phyloP scores from a whole-genome alignment of 2,888 invertebrate species.

The Isotomurus palustris region DNA sequence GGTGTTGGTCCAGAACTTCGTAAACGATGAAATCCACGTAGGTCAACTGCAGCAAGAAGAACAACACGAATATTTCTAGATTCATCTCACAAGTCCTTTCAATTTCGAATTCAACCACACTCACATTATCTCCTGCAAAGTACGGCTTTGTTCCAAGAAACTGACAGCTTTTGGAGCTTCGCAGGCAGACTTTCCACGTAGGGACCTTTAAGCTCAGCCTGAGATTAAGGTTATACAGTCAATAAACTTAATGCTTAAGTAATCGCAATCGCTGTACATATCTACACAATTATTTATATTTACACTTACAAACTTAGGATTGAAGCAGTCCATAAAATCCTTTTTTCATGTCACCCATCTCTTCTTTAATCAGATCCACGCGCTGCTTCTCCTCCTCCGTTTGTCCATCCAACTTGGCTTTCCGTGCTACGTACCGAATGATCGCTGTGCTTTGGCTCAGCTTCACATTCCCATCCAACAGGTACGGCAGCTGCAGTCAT shows the following conservation, averaged over 20 bases:
- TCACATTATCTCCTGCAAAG: conserved; percentile 51
- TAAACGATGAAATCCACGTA: conserved; percentile 52
- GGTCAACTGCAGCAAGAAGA: conserved; percentile 49
- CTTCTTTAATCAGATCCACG: conserved; percentile 50
- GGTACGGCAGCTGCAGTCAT: conserved; percentile 54
- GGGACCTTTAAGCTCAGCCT: conserved; percentile 50
- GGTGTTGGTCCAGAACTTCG: conserved; percentile 51
- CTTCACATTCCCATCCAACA: conserved; percentile 52
- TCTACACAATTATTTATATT: too few relatives aligned
- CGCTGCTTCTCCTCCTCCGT: conserved; percentile 49
- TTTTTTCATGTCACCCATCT: conserved; percentile 51
- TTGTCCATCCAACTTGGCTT: conserved; percentile 51
- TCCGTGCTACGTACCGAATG: conserved; percentile 51
- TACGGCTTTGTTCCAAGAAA: conserved; percentile 50
- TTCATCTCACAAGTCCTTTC: too few relatives aligned
- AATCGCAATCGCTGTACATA: not conserved
- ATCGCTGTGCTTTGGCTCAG: conserved; percentile 52
- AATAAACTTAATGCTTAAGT: too few relatives aligned
- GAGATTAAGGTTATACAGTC: conserved; percentile 16
- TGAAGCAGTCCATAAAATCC: conserved; percentile 49
- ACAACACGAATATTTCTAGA: too few relatives aligned
- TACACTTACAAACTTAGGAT: conserved; percentile 51
- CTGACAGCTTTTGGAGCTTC: conserved; percentile 48
- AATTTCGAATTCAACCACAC: too few relatives aligned
- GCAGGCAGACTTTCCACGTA: conserved; percentile 48